Base-by-base conservation (phyloP, 2,888 invertebrate species). In the Pollenia angustigena region DNA sequence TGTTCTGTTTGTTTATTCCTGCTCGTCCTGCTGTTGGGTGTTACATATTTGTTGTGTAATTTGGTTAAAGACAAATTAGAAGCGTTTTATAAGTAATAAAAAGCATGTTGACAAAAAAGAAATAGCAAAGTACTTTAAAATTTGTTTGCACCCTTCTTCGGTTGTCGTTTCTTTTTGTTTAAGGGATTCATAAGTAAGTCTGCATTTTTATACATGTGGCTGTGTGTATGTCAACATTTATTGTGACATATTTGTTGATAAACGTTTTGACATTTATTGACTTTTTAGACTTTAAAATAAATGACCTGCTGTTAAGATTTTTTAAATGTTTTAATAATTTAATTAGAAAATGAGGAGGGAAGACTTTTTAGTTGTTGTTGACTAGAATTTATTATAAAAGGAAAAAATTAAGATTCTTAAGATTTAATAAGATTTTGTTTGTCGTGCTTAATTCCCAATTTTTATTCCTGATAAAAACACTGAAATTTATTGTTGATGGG, bases 211-310 rank as follows among this genome's bases (percentile, higher is more conserved):
- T 50, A 9, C 9, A 11, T 69, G n/a, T 69, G 40, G 40, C 42
- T 54, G 18, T 54, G 60, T 64, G n/a, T 68, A 62, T 69, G 85
- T 79, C 58, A 46, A 50, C 69, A 81, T 74, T 66, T 84, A 81
- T 87, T 84, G 81, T 87, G 84, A 81, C 87, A 87, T 87, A 81
- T 85, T 85, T 85, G 85, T 87, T 85, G 85, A 85, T 79, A 80
- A 32, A 42, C 75, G 78, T 84, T 84, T 72, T 85, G 87, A 85
- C 83, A 87, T 85, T 87, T 83, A 85, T 87, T 87, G 80, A 85
- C 85, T 83, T 83, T 32, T 32, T 84, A 72, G 68, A 74, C 52
- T 85, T 80, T 60, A 66, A 62, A 82, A 82, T 54, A 82, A 79
- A 85, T 69, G 58, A 82, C 82, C 82, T 78, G 85, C 85, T 85